Evolutionary conservation across 2,113 vertebrate species (phyloP).

Genomic region (Microcebus ravelobensis): DNA sequence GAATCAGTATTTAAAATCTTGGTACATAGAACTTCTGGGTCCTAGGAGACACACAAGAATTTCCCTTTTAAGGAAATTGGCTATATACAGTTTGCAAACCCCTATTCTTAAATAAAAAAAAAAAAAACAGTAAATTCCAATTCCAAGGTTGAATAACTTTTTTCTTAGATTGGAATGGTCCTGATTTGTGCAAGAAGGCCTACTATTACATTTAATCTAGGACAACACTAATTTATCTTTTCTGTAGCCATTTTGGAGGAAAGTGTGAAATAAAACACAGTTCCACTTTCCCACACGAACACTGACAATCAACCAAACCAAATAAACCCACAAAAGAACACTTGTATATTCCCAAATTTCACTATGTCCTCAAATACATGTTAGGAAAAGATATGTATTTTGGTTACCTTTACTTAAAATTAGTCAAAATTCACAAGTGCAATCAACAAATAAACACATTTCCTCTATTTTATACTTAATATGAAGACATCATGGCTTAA

Average conservation of each 20-base stretch:
- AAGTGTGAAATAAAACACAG: neutral
- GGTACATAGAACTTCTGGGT: neutral
- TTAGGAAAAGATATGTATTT: neutral
- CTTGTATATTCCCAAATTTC: neutral
- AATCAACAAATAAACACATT: neutral
- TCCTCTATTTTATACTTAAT: neutral
- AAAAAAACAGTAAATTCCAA: constrained; percentile 6
- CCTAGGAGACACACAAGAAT: constrained; percentile 37
- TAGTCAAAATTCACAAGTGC: neutral
- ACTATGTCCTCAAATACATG: neutral
- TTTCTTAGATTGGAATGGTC: neutral
- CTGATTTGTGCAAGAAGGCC: constrained; percentile 9
- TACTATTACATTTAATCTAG: neutral
- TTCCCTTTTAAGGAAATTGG: constrained; percentile 60
- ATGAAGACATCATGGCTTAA: neutral
- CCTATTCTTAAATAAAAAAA: neutral
- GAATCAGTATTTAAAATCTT: constrained; percentile 45
- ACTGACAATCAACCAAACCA: neutral
- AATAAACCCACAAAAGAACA: neutral
- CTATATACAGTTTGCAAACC: constrained; percentile 11
- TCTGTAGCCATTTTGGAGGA: neutral
- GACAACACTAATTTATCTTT: neutral
- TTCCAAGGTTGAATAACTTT: constrained; percentile 27
- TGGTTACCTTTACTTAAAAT: neutral
- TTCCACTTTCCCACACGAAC: neutral